phyloP scores from a whole-genome alignment of 2,113 vertebrate genomes.

The Coregonus clupeaformis region DNA sequence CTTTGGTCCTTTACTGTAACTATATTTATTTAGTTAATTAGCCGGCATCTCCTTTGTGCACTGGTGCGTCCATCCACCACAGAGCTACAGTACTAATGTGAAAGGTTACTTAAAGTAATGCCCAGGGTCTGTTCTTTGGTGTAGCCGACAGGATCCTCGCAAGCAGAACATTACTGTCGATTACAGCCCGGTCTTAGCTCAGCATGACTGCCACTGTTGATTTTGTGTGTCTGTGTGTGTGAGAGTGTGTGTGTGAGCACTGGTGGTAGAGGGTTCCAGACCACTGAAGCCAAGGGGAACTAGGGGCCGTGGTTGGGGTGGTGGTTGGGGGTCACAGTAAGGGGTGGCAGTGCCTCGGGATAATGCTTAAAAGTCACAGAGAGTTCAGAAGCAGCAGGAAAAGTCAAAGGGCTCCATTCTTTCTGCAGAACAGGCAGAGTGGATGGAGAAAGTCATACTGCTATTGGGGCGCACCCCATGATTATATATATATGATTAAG shows the following conservation, averaged over 20 bases:
- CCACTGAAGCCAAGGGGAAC: constrained; percentile 48
- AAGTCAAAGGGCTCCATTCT: constrained; percentile 62
- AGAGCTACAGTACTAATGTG: constrained; percentile 56
- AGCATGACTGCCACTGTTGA: constrained; percentile 75
- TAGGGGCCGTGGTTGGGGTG: not conserved
- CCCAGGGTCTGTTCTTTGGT: constrained; percentile 34
- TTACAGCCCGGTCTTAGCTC: constrained; percentile 69
- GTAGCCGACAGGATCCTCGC: constrained; percentile 34
- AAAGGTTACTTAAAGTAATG: constrained; percentile 69
- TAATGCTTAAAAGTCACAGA: constrained; percentile 69
- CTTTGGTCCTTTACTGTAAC: constrained; percentile 56
- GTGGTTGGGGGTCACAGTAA: constrained; percentile 36
- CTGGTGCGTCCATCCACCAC: constrained; percentile 45
- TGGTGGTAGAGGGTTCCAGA: constrained; percentile 49
- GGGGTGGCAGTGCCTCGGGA: constrained; percentile 46
- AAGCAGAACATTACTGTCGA: constrained; percentile 66
- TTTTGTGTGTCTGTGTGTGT: constrained; percentile 22
- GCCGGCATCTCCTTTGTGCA: constrained; percentile 37
- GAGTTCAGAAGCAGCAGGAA: constrained; percentile 68
- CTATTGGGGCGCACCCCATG: not conserved
- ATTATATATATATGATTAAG: too few species aligned
- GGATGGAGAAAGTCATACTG: constrained; percentile 17
- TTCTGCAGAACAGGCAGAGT: constrained; percentile 39
- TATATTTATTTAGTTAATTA: constrained; percentile 68
- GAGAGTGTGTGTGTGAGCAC: constrained; percentile 39